Conservation (phyloP, 92 coral and sea anemone genomes). For the Palythoa grandis region DNA sequence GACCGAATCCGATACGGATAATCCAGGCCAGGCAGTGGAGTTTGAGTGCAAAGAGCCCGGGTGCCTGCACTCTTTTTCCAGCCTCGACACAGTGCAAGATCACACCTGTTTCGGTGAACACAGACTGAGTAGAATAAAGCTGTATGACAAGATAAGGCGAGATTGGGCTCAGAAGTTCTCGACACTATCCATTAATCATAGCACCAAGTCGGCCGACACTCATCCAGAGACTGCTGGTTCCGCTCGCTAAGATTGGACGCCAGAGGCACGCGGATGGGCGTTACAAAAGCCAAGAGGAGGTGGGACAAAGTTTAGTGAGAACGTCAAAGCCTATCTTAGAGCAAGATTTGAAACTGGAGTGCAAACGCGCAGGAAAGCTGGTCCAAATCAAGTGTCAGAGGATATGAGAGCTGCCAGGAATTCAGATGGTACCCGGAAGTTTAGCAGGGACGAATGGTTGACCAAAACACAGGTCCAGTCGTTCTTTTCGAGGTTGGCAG, state of each 20-base stretch:
- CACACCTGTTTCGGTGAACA: slow-evolving; percentile 62
- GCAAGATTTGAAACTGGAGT: slow-evolving; percentile 53
- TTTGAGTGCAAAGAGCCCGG: slow-evolving; percentile 69
- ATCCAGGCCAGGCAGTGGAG: slow-evolving; percentile 36
- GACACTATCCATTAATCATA: slow-evolving; percentile 38
- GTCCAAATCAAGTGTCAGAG: slow-evolving; percentile 31
- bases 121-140: slow-evolving; percentile 8
- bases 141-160: slow-evolving; percentile 59
- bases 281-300: slow-evolving; percentile 54
- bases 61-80: slow-evolving; percentile 48
- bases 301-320: slow-evolving; percentile 54
- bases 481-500: slow-evolving; percentile 28
- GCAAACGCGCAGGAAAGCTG: slow-evolving; percentile 61
- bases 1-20: slow-evolving; percentile 7
- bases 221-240: slow-evolving; percentile 21
- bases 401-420: slow-evolving; percentile 55
- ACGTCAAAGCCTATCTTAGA: slow-evolving; percentile 44
- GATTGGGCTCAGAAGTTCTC: slow-evolving; percentile 70
- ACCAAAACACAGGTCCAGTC: slow-evolving; percentile 38
- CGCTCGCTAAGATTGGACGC: slow-evolving; percentile 23
- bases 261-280: slow-evolving; percentile 47
- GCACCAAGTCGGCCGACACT: slow-evolving; percentile 29
- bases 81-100: slow-evolving; percentile 60
- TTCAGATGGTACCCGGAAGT: slow-evolving; percentile 46
- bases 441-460: slow-evolving; percentile 52